Base-by-base conservation (phyloP, 2,797 vertebrate species). In the Clamator glandarius region DNA sequence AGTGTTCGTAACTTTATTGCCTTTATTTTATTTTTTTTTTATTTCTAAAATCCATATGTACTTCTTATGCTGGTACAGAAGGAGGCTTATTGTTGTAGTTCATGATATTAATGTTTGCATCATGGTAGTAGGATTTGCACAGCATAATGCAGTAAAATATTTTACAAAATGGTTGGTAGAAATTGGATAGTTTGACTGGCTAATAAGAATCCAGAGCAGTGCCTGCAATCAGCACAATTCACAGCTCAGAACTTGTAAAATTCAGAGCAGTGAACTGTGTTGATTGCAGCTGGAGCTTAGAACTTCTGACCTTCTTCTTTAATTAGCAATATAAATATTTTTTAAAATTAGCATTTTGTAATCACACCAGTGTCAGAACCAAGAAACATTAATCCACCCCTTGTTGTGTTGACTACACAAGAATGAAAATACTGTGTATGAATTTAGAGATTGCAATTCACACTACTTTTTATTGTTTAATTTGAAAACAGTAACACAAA, bases 271-370 rank as follows among this genome's bases (percentile, higher is more conserved):
- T 83, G 77, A 94, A 94, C 92, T 96, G 78, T 84, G 67, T 35
- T 92, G 79, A 94, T 97, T 95, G 93, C 82, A 95, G 96, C 89
- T 16, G 24, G 77, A 95, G 84, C 69, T 46, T 87, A 93, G 89
- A 96, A 93, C 88, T 95, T 95, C 86, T 87, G 89, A 96, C 89
- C 77, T 96, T 92, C 80, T 74, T 90, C 64, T 93, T 97, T 97
- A 98, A 97, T 97, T 96, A 95, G 81, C 89, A 96, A 84, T 95
- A 92, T 96, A 96, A 93, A 94, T 96, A 96, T 97, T 96, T 95
- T 92, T 94, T 74, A 13, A 95, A 96, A 95, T 96, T 96, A 94
- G 64, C 90, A 90, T 97, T 97, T 97, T 95, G 82, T 94, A 96
- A 89, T 96, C 76, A 90, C 62, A 97, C n/a, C 81, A 58, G 66